Evolutionary conservation across 2,797 vertebrate genomes (phyloP).

Genomic region (Periparus ater): DNA sequence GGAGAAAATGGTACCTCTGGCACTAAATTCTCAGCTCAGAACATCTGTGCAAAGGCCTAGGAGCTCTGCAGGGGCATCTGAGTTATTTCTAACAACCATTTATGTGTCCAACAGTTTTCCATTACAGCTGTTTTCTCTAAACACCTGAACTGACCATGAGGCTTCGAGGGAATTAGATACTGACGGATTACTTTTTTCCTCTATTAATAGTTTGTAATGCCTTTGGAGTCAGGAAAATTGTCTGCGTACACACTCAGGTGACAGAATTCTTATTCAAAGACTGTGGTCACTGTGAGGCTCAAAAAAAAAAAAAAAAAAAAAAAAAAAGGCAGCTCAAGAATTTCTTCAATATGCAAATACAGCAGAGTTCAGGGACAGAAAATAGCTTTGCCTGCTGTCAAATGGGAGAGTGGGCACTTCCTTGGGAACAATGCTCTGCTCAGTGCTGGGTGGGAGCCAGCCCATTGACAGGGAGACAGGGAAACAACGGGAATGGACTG

Average conservation of each 20-base stretch:
- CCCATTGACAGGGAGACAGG: not conserved
- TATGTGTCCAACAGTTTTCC: not conserved
- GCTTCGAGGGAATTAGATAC: not conserved
- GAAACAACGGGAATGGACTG: not conserved
- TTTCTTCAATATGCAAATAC: not conserved
- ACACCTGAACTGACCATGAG: not conserved
- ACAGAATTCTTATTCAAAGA: not conserved
- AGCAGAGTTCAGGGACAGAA: not conserved
- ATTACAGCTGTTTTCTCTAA: not conserved
- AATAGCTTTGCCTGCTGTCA: not conserved
- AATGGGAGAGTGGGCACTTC: not conserved
- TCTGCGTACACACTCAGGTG: not conserved
- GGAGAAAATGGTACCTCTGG: not conserved
- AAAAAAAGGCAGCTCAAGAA: not conserved
- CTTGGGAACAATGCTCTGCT: not conserved
- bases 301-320: not conserved
- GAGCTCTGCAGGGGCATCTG: not conserved
- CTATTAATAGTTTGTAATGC: not conserved
- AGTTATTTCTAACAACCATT: not conserved
- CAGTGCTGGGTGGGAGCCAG: not conserved
- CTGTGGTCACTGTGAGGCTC: fast-evolving
- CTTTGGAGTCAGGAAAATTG: not conserved
- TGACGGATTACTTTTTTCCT: not conserved
- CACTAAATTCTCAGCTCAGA: not conserved
- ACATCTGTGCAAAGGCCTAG: not conserved